phyloP scores from a whole-genome alignment of 2,888 invertebrate species.

The Holacanthella duospinosa region DNA sequence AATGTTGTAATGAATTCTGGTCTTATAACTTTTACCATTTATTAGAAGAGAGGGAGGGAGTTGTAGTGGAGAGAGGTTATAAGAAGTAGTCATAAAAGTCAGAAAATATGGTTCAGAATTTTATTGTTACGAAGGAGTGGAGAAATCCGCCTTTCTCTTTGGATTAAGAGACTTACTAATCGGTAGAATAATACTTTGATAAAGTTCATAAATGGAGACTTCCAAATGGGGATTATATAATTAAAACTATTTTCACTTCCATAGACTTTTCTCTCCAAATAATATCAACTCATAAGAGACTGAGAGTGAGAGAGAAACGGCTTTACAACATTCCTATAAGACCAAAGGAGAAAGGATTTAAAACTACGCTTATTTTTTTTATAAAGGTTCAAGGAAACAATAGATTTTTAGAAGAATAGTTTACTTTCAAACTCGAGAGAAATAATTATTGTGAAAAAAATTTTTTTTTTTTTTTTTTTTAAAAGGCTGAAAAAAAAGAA shows the following conservation, averaged over 20 bases:
- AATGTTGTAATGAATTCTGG: no score
- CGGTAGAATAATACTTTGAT: slow-evolving; percentile 4
- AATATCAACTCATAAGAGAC: not conserved
- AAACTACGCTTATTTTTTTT: no score
- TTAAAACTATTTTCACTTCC: slow-evolving; percentile 1
- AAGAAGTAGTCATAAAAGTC: not conserved
- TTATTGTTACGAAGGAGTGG: not conserved
- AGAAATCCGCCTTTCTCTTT: not conserved
- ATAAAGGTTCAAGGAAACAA: no score
- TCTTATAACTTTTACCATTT: no score
- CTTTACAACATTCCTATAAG: no score
- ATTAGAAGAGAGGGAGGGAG: not conserved
- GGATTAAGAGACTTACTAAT: slow-evolving; percentile 12
- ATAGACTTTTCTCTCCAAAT: not conserved
- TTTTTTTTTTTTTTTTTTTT: no score
- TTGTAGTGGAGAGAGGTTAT: not conserved
- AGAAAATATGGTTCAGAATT: not conserved
- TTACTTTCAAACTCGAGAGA: no score
- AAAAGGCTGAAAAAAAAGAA: no score
- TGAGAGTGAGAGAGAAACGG: no score
- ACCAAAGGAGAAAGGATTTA: no score
- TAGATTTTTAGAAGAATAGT: no score
- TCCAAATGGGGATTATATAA: slow-evolving; percentile 7
- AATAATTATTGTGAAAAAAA: no score
- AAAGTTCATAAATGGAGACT: slow-evolving; percentile 8